A percentile compares a stretch with the other conserved stretches of the same genome.
Evolutionary conservation across 2,888 invertebrate genomes (phyloP).

Genomic region (Zhengitettix transpicula): DNA sequence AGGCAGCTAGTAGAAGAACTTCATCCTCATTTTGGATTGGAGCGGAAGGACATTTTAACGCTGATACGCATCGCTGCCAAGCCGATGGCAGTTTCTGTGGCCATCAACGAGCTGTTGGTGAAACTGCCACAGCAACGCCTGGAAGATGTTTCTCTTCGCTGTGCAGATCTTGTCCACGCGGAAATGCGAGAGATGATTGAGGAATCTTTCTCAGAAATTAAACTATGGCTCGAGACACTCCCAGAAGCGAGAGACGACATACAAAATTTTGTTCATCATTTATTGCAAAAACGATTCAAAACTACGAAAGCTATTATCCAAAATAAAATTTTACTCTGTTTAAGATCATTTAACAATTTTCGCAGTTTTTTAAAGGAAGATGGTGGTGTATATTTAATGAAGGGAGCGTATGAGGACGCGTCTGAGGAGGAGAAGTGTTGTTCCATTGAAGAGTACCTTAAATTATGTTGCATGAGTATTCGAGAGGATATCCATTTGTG

Average conservation of each 20-base stretch:
- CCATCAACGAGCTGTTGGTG: slow-evolving; percentile 45
- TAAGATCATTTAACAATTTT: no score
- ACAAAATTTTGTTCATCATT: no score
- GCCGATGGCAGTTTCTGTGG: slow-evolving; percentile 27
- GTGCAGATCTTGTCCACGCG: slow-evolving; percentile 43
- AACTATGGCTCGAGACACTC: no score
- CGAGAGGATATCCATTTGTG: slow-evolving; percentile 44
- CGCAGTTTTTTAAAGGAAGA: no score
- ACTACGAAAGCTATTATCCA: no score
- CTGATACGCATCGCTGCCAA: slow-evolving; percentile 47
- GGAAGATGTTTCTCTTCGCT: slow-evolving; percentile 41
- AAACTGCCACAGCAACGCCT: slow-evolving; percentile 43
- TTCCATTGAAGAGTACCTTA: slow-evolving; percentile 41
- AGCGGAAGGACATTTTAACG: slow-evolving; percentile 39
- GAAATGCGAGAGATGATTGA: slow-evolving; percentile 48
- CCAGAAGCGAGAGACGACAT: no score
- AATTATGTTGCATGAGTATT: slow-evolving; percentile 43
- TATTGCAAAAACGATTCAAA: no score
- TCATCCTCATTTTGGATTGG: slow-evolving; percentile 38
- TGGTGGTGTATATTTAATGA: no score
- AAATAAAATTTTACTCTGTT: no score
- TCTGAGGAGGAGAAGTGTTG: slow-evolving; percentile 35
- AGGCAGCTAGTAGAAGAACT: slow-evolving; percentile 37
- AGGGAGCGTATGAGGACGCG: no score
- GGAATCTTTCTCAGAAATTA: slow-evolving; percentile 41